Conservation (phyloP, 2,113 vertebrate species). For the Etheostoma cragini region DNA sequence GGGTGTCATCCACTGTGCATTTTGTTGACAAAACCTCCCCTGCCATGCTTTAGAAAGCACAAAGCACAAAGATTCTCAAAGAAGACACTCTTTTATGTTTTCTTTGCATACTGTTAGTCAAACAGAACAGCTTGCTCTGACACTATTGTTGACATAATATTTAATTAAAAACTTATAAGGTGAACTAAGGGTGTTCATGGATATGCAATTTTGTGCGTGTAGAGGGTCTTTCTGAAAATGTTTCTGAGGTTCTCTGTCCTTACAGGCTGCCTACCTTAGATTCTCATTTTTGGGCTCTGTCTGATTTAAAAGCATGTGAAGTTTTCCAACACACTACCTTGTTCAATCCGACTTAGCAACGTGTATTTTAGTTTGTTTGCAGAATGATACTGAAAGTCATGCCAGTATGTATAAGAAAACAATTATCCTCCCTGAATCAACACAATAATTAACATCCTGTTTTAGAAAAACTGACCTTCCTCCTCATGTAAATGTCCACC, state of each 20-base stretch:
- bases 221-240: too few relatives aligned
- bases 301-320: too few relatives aligned
- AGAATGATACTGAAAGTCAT: conserved; percentile 8
- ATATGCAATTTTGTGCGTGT: too few relatives aligned
- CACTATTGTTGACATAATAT: neutral
- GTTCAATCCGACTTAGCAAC: neutral
- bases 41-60: neutral
- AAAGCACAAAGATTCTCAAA: neutral
- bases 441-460: neutral
- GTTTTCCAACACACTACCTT: too few relatives aligned
- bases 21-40: conserved; percentile 13
- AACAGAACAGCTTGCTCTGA: conserved; percentile 14
- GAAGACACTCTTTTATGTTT: neutral
- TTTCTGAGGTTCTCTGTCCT: too few relatives aligned
- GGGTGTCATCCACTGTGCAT: conserved; percentile 37
- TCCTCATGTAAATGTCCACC: conserved; percentile 26
- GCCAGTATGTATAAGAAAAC: neutral
- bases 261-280: too few relatives aligned
- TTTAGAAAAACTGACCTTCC: neutral
- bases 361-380: neutral
- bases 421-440: conserved; percentile 39
- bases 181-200: too few relatives aligned
- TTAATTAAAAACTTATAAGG: too few relatives aligned
- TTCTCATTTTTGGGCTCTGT: too few relatives aligned
- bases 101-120: neutral